Evolutionary conservation across 2,888 invertebrate genomes (phyloP).

Genomic region (Tetragonisca angustula): DNA sequence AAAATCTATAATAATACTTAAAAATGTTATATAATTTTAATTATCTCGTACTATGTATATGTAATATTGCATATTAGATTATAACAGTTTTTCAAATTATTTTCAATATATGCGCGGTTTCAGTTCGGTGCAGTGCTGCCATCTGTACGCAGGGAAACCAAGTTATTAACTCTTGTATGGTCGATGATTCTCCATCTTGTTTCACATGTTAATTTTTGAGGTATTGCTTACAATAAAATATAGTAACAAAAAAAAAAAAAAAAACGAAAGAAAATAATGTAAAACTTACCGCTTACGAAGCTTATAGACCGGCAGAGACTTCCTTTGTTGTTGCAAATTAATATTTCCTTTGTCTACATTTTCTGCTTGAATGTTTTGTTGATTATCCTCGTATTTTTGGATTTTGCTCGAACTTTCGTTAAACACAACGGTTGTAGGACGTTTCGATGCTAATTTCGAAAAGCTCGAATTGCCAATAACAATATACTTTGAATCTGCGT

Average conservation of each 20-base stretch:
- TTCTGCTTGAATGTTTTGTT: conserved; percentile 36
- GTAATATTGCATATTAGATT: not conserved
- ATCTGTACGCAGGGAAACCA: not conserved
- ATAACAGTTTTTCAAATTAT: not conserved
- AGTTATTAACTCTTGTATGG: not conserved
- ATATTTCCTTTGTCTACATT: conserved; percentile 59
- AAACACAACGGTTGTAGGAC: conserved; percentile 74
- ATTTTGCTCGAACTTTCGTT: conserved; percentile 73
- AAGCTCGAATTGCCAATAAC: conserved; percentile 77
- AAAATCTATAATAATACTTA: too few species aligned
- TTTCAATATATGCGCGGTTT: not conserved
- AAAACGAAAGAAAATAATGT: not conserved
- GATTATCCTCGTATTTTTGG: conserved; percentile 68
- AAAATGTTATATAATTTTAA: too few species aligned
- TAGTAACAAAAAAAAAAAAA: not conserved
- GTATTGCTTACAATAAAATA: not conserved
- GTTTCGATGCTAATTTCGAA: conserved; percentile 77
- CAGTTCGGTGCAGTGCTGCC: not conserved
- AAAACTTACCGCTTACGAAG: conserved; percentile 81
- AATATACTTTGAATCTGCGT: conserved; percentile 80
- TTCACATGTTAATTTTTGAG: conserved; percentile 9
- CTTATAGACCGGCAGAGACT: conserved; percentile 82
- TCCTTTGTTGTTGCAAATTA: conserved; percentile 79
- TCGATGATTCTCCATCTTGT: conserved; percentile 51
- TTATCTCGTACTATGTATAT: not conserved